These are phyloP conservation scores for Streblospio benedicti DNA, from an alignment of 1,140 invertebrate genomes.

Conservation along the genomic window DNA sequence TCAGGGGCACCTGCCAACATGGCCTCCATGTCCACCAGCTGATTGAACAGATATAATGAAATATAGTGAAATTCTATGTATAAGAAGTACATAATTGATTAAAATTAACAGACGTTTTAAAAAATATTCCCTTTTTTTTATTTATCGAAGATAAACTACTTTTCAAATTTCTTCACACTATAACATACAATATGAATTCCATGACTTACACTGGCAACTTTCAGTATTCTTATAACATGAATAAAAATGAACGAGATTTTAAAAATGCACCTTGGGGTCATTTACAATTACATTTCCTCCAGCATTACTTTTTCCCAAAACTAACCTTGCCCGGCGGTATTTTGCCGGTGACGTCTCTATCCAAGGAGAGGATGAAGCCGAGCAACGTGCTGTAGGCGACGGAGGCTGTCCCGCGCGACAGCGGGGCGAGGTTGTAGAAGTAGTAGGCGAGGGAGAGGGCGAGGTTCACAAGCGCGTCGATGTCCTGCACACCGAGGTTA, in stretches of 20 bases:
- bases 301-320: neutral
- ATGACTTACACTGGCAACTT: too few species aligned
- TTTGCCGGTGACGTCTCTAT: constrained; percentile 34
- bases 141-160: too few species aligned
- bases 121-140: too few species aligned
- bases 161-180: too few species aligned
- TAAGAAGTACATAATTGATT: neutral
- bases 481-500: too few species aligned
- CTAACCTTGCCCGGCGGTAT: constrained; percentile 34
- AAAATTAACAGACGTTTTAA: too few species aligned
- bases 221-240: too few species aligned
- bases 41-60: constrained; percentile 4
- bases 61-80: neutral
- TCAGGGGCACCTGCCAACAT: constrained; percentile 41
- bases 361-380: constrained; percentile 36
- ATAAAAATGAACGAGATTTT: too few species aligned
- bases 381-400: constrained; percentile 36
- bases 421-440: constrained; percentile 38
- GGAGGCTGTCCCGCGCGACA: constrained; percentile 35
- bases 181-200: too few species aligned
- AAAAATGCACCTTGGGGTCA: too few species aligned
- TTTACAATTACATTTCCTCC: too few species aligned
- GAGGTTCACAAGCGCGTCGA: constrained; percentile 31
- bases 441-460: constrained; percentile 37
- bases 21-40: constrained; percentile 40